Evolutionary conservation across 2,797 vertebrate species (phyloP).

Genomic region (Fringilla coelebs): DNA sequence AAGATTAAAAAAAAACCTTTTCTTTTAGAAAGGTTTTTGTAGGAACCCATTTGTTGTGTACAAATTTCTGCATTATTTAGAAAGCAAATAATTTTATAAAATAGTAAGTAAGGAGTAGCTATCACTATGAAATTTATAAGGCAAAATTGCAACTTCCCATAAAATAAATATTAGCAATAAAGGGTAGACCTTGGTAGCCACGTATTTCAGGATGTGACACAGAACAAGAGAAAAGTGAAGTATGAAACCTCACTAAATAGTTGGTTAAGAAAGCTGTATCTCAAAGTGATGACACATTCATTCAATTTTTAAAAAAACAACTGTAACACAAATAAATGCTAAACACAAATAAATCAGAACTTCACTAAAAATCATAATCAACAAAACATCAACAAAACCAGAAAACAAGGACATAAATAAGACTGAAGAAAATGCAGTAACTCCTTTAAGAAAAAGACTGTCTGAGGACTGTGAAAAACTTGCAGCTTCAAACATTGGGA

Average conservation of each 20-base stretch:
- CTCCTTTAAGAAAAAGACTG: background rate
- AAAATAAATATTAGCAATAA: background rate
- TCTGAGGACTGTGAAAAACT: background rate
- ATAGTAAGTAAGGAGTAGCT: background rate
- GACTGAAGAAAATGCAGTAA: background rate
- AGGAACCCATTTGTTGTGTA: background rate
- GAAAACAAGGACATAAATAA: background rate
- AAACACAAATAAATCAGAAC: background rate
- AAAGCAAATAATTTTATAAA: background rate
- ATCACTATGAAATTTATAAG: background rate
- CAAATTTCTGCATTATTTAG: background rate
- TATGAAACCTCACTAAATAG: background rate
- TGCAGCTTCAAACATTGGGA: background rate
- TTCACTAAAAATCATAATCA: background rate
- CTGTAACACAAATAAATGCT: background rate
- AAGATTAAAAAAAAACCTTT: background rate
- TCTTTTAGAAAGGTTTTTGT: background rate
- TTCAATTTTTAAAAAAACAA: accelerated
- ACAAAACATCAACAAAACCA: background rate
- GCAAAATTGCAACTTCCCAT: background rate
- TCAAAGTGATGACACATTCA: background rate
- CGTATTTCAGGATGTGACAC: background rate
- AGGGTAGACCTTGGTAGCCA: background rate
- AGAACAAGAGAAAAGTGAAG: background rate
- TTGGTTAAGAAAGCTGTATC: background rate